Conservation (phyloP, 2,113 vertebrate genomes). For the Bombycilla garrulus region DNA sequence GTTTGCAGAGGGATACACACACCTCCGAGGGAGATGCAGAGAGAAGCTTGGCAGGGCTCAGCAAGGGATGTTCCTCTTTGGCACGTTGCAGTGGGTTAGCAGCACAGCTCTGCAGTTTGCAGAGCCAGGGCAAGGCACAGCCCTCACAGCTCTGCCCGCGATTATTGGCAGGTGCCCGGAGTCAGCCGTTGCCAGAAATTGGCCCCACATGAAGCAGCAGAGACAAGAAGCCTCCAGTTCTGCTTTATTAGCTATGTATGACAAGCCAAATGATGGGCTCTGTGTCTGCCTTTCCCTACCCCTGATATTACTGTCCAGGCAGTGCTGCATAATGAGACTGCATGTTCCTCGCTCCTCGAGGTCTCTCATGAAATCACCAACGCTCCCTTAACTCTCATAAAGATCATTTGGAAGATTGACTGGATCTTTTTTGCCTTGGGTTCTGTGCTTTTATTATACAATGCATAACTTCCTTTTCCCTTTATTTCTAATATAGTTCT, state of each 20-base stretch:
- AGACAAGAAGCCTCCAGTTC: neutral
- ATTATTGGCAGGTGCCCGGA: neutral
- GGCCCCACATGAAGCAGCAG: neutral
- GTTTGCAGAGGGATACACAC: neutral
- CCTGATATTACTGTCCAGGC: neutral
- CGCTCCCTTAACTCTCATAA: neutral
- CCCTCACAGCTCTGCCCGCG: neutral
- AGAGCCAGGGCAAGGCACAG: neutral
- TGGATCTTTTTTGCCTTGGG: conserved; percentile 47
- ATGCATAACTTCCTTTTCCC: neutral
- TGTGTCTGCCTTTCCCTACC: neutral
- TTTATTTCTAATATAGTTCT: conserved; percentile 38
- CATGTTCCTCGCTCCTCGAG: neutral
- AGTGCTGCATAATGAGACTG: conserved; percentile 17
- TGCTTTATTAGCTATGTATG: conserved; percentile 7
- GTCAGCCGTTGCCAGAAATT: neutral
- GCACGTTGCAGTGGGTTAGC: neutral
- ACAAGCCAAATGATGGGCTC: neutral
- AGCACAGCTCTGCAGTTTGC: neutral
- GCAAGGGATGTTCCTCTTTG: neutral
- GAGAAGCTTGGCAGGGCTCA: neutral
- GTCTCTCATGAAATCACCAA: conserved; percentile 4
- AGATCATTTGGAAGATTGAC: conserved; percentile 19
- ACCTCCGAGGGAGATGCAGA: fast-evolving
- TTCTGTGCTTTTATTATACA: conserved; percentile 53